Base-by-base conservation (phyloP, 2,113 vertebrate genomes). In the Spilogale gracilis region DNA sequence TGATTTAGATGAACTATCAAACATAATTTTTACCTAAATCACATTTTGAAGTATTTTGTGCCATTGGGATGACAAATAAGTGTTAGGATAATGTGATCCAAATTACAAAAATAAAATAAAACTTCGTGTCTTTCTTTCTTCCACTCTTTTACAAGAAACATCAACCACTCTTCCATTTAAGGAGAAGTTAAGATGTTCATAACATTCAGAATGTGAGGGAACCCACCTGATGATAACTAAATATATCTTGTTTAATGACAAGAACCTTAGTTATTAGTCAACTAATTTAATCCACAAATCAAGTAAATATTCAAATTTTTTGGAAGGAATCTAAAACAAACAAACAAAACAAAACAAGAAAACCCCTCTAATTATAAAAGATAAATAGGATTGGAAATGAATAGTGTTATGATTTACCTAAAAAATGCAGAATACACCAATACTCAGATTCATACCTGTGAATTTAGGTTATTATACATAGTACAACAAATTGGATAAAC, bases 381-480 rank as follows among this genome's bases (percentile, higher is more conserved):
- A 76, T 69, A 73, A 89, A 81, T 25, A 86, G 16, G 21, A 30
- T 25, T 76, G 17, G 10, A 95, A 76, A 38, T 54, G n/a, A 94
- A 63, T n/a, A 45, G 5, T 18, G 63, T 90, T 86, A 27, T 86
- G 76, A 80, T 95, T 89, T 89, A 52, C 21, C 54, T 95, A 5
- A 86, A 69, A 74, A 78, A 61, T 82, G 32, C 50, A 61, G 3
- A 78, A 94, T 43, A 5, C 10, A 30, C 65, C 94, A 76, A 96
- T 23, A 30, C 6, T 76, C 8, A 27, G 61, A 87, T 89, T 56
- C 16, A n/a, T 76, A 89, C 12, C 14, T 92, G 50, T 67, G 71
- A 91, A 84, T 84, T 88, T 92, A 91, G 27, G 45, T 84, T 93
- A 84, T 82, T 93, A 84, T 82, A 82, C 27, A 87, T 17, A 91